Evolutionary conservation across 2,113 vertebrate species (phyloP).

Genomic region (Xiphias gladius): DNA sequence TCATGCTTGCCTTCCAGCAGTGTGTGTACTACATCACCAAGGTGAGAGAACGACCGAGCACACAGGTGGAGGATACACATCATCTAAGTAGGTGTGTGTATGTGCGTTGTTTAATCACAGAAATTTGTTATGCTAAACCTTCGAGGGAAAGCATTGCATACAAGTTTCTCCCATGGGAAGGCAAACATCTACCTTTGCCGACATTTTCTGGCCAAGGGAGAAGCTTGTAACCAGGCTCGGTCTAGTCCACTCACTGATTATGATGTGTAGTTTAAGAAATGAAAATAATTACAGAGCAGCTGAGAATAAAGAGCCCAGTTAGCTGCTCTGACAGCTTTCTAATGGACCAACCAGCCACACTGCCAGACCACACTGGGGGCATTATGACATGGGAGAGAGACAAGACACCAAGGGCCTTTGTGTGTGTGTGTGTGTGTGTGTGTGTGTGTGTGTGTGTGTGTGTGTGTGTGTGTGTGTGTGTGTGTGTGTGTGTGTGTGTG

Average conservation of each 20-base stretch:
- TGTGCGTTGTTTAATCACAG: not conserved
- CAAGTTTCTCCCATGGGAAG: not conserved
- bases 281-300: constrained; percentile 66
- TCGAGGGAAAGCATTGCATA: not conserved
- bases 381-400: constrained; percentile 61
- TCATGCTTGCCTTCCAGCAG: constrained; percentile 88
- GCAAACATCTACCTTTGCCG: not conserved
- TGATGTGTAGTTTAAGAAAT: constrained; percentile 50
- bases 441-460: constrained; percentile 37
- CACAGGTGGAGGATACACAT: not conserved
- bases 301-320: constrained; percentile 68
- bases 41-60: constrained; percentile 65
- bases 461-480: constrained; percentile 40
- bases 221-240: not conserved
- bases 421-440: constrained; percentile 34
- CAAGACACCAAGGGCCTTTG: constrained; percentile 63
- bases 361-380: constrained; percentile 64
- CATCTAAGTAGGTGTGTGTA: not conserved
- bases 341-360: constrained; percentile 28
- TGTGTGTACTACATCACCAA: constrained; percentile 88
- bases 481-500: constrained; percentile 37
- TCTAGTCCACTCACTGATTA: constrained; percentile 29
- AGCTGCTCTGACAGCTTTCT: constrained; percentile 48
- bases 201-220: not conserved
- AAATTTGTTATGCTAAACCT: not conserved